Percentiles rank a stretch among this genome's conserved stretches.
Evolutionary conservation across 2,113 vertebrate species (phyloP).

Genomic region (Prolemur simus): DNA sequence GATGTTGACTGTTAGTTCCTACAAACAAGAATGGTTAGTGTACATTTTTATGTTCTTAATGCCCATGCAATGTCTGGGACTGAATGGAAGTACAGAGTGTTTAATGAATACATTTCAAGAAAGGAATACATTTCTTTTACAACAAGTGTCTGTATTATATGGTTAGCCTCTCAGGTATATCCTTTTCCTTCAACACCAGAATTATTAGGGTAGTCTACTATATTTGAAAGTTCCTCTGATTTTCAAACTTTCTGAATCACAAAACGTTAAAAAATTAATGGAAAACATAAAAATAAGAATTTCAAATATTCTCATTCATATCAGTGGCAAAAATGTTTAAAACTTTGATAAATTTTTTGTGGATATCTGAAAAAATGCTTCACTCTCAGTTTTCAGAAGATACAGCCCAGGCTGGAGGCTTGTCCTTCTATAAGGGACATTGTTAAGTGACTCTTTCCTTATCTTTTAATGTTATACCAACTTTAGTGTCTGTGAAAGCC

Average conservation of each 20-base stretch:
- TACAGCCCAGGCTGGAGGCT: background rate
- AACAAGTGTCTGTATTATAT: background rate
- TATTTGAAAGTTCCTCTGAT: background rate
- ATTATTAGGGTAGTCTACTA: background rate
- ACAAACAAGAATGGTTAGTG: background rate
- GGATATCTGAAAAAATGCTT: background rate
- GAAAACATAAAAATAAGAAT: background rate
- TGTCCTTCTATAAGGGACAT: background rate
- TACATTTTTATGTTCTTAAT: background rate
- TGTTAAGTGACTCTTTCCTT: background rate
- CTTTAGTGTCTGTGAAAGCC: background rate
- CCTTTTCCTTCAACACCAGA: background rate
- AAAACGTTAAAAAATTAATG: background rate
- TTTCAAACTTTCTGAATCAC: background rate
- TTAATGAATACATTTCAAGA: background rate
- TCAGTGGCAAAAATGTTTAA: background rate
- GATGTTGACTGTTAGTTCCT: background rate
- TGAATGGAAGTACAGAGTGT: background rate
- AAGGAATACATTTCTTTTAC: background rate
- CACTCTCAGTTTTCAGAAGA: background rate
- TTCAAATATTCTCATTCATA: background rate
- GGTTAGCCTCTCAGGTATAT: background rate
- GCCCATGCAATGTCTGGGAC: background rate
- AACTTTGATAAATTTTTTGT: background rate
- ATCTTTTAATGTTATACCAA: background rate